Evolutionary conservation across 2,888 invertebrate genomes (phyloP).

Genomic region (Platycheirus albimanus): DNA sequence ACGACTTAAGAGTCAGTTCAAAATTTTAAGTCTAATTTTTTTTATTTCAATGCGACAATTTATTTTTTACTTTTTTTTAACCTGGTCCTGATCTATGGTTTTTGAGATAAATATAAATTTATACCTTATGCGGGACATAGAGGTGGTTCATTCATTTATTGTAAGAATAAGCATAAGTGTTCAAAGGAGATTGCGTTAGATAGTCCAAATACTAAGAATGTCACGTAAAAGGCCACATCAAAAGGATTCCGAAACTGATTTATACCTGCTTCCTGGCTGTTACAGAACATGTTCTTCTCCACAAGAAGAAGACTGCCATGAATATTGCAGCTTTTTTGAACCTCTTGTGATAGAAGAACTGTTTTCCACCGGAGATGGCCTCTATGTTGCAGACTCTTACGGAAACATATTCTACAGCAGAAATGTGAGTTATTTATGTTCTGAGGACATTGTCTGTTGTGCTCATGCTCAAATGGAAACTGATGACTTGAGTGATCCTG

Average conservation of each 20-base stretch:
- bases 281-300: conserved; percentile 71
- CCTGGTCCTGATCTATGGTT: conserved; percentile 77
- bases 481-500: conserved; percentile 44
- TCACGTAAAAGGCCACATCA: conserved; percentile 49
- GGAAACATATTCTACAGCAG: conserved; percentile 76
- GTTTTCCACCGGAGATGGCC: background rate
- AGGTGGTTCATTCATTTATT: conserved; percentile 78
- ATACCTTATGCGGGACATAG: conserved; percentile 78
- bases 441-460: conserved; percentile 26
- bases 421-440: conserved; percentile 15
- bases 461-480: conserved; percentile 14
- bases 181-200: conserved; percentile 76
- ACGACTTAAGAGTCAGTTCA: conserved; percentile 28
- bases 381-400: conserved; percentile 71
- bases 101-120: conserved; percentile 79
- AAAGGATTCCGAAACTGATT: conserved; percentile 20
- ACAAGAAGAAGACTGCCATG: conserved; percentile 37
- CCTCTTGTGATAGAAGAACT: conserved; percentile 1
- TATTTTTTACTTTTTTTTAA: conserved; percentile 18
- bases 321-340: background rate
- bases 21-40: conserved; percentile 53
- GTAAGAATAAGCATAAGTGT: conserved; percentile 77
- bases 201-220: conserved; percentile 23
- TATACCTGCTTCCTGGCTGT: conserved; percentile 77
- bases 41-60: conserved; percentile 1